Evolutionary conservation across 2,113 vertebrate species (phyloP).

Genomic region (Eleginops maclovinus): DNA sequence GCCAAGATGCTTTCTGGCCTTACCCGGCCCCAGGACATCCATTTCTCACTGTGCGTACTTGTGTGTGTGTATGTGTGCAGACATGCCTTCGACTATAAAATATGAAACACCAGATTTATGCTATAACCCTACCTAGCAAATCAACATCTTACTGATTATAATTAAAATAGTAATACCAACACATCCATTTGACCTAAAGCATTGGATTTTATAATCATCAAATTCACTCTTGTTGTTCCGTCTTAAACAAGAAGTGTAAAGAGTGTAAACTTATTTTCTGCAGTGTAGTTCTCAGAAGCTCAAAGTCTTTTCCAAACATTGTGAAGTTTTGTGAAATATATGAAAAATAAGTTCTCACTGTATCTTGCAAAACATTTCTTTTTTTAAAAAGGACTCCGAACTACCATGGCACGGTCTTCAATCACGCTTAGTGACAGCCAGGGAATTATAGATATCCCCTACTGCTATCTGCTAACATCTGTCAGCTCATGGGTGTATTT

Average conservation of each 20-base stretch:
- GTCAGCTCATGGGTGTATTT: slow-evolving; percentile 65
- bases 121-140: slow-evolving; percentile 20
- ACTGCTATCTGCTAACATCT: slow-evolving; percentile 62
- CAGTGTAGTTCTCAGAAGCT: slow-evolving; percentile 6
- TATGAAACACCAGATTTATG: slow-evolving; percentile 62
- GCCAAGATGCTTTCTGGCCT: slow-evolving; percentile 51
- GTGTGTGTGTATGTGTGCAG: slow-evolving; percentile 46
- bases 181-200: slow-evolving; percentile 19
- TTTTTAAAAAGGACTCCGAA: slow-evolving; percentile 49
- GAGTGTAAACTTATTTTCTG: slow-evolving; percentile 6
- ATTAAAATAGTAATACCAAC: slow-evolving; percentile 38
- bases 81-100: slow-evolving; percentile 47
- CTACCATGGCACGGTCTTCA: slow-evolving; percentile 45
- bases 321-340: slow-evolving; percentile 15
- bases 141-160: slow-evolving; percentile 29
- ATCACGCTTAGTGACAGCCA: slow-evolving; percentile 64
- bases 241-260: no score
- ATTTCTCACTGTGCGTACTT: slow-evolving; percentile 57
- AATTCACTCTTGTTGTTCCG: no score
- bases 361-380: slow-evolving; percentile 45
- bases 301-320: slow-evolving; percentile 28
- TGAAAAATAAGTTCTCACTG: slow-evolving; percentile 36
- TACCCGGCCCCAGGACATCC: slow-evolving; percentile 41
- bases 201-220: slow-evolving; percentile 1
- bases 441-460: slow-evolving; percentile 65